Conservation (phyloP, 2,888 invertebrate genomes). For the Teinopalpus imperialis region DNA sequence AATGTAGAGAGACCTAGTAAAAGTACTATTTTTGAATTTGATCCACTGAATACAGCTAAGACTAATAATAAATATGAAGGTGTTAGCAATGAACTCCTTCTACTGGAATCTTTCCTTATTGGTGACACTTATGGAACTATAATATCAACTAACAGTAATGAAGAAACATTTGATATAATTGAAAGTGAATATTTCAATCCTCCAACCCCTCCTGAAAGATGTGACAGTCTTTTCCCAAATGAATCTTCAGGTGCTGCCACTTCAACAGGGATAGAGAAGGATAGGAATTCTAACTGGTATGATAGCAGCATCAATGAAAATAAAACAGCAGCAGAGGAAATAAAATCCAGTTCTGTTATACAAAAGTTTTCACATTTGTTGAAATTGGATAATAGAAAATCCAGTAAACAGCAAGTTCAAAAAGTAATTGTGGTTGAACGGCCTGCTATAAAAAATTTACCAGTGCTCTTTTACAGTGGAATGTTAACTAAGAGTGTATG, state of each 20-base stretch:
- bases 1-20: constrained; percentile 56
- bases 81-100: constrained; percentile 83
- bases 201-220: constrained; percentile 84
- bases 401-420: constrained; percentile 42
- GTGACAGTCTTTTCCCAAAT: constrained; percentile 82
- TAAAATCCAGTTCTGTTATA: constrained; percentile 56
- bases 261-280: constrained; percentile 41
- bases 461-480: constrained; percentile 81
- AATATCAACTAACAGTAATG: constrained; percentile 64
- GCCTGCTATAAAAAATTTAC: constrained; percentile 73
- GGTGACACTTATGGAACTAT: constrained; percentile 86
- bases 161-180: constrained; percentile 54
- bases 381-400: constrained; percentile 72
- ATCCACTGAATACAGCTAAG: constrained; percentile 76
- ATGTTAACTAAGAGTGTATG: constrained; percentile 82
- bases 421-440: constrained; percentile 66
- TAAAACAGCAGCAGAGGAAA: constrained; percentile 38
- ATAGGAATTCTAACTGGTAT: constrained; percentile 72
- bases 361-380: constrained; percentile 66
- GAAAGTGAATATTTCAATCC: constrained; percentile 76
- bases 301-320: constrained; percentile 40
- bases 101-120: constrained; percentile 85
- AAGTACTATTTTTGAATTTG: constrained; percentile 88
- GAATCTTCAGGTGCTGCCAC: constrained; percentile 49
- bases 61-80: constrained; percentile 58